These are phyloP conservation scores for Nannospalax galili DNA, from an alignment of 2,113 vertebrate genomes.

Conservation along the genomic window DNA sequence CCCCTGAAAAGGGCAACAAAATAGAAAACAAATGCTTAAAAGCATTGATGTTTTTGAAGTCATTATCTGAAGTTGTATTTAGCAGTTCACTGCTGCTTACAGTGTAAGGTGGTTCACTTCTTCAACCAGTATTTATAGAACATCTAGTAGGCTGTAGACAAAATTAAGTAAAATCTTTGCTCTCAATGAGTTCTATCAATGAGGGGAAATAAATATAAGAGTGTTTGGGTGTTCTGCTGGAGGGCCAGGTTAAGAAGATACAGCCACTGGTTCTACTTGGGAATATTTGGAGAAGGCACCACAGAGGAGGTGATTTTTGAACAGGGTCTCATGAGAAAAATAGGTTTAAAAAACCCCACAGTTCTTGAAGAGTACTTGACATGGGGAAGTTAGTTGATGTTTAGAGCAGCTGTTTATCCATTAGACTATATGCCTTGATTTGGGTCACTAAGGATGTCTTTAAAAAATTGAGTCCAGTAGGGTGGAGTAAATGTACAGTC, in stretches of 20 bases:
- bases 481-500: neutral
- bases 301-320: conserved; percentile 30
- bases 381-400: neutral
- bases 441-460: neutral
- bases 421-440: conserved; percentile 46
- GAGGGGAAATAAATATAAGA: neutral
- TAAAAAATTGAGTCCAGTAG: neutral
- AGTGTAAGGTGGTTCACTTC: conserved; percentile 48
- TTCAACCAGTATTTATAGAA: conserved; percentile 52
- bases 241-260: neutral
- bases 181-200: conserved; percentile 50
- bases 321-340: conserved; percentile 1
- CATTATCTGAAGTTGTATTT: conserved; percentile 26
- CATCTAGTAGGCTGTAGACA: conserved; percentile 31
- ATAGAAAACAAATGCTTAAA: conserved; percentile 19
- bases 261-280: neutral
- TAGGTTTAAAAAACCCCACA: neutral
- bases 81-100: conserved; percentile 43
- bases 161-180: neutral
- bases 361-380: neutral
- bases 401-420: conserved; percentile 38
- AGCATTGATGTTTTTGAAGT: too few relatives aligned
- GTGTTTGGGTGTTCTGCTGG: neutral
- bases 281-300: neutral
- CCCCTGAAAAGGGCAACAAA: too few relatives aligned